Conservation (phyloP, 2,797 vertebrate species). For the Pachyuromys duprasi region DNA sequence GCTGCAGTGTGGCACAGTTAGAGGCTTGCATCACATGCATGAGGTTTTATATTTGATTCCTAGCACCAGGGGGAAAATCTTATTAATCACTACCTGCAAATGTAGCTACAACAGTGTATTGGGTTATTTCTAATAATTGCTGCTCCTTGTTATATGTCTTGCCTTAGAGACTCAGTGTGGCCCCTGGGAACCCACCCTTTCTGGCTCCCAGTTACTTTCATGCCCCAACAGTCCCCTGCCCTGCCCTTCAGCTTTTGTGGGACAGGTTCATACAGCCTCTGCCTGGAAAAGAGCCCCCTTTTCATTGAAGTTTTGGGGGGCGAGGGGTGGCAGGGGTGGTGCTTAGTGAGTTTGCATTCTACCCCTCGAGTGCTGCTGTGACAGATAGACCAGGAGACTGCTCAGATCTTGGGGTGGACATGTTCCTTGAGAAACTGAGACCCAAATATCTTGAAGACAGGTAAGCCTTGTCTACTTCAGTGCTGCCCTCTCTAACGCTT, state of each 20-base stretch:
- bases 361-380: background rate
- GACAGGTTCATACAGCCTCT: background rate
- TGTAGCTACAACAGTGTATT: background rate
- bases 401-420: background rate
- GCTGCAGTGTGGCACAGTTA: background rate
- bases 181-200: background rate
- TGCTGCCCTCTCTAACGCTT: background rate
- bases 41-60: background rate
- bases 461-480: background rate
- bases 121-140: background rate
- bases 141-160: background rate
- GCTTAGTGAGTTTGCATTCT: background rate
- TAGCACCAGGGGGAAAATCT: background rate
- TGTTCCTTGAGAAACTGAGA: background rate
- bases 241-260: no score
- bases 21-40: background rate
- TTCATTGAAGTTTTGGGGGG: no score
- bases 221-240: fast-evolving
- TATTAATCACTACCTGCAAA: background rate
- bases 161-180: background rate
- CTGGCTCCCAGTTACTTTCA: background rate
- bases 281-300: background rate
- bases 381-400: background rate
- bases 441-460: background rate
- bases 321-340: no score